These are phyloP conservation scores for Platyscapa corneri DNA, from an alignment of 1,140 invertebrate species.

Conservation along the genomic window DNA sequence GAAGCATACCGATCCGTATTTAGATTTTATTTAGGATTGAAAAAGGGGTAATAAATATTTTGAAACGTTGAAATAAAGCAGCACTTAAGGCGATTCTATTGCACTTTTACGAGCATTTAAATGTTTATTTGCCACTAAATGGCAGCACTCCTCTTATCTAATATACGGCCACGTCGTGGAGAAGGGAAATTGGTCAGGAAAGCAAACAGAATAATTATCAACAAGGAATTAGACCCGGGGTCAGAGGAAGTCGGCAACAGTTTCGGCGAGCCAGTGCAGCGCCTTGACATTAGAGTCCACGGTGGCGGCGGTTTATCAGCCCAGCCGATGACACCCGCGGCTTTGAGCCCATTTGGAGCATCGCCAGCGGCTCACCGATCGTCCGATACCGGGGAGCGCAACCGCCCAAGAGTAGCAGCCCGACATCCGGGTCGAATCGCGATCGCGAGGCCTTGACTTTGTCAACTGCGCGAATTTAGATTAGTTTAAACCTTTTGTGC, in stretches of 20 bases:
- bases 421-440: not conserved
- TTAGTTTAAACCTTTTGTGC: not conserved
- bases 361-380: constrained; percentile 5
- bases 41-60: not conserved
- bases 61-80: not conserved
- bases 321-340: not conserved
- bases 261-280: not conserved
- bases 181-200: not conserved
- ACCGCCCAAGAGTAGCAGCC: not conserved
- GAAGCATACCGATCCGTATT: not conserved
- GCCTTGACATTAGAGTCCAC: constrained; percentile 35
- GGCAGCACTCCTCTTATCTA: not conserved
- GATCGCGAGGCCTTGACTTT: constrained; percentile 6
- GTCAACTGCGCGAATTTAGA: not conserved
- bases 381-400: not conserved
- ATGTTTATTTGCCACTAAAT: not conserved
- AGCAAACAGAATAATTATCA: not conserved
- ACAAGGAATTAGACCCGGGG: not conserved
- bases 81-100: not conserved
- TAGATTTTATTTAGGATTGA: not conserved
- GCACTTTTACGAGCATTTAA: not conserved
- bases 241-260: not conserved
- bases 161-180: not conserved
- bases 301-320: constrained; percentile 3
- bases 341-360: constrained; percentile 17